phyloP scores from a whole-genome alignment of 2,888 invertebrate species.

The Ectemnius lituratus region DNA sequence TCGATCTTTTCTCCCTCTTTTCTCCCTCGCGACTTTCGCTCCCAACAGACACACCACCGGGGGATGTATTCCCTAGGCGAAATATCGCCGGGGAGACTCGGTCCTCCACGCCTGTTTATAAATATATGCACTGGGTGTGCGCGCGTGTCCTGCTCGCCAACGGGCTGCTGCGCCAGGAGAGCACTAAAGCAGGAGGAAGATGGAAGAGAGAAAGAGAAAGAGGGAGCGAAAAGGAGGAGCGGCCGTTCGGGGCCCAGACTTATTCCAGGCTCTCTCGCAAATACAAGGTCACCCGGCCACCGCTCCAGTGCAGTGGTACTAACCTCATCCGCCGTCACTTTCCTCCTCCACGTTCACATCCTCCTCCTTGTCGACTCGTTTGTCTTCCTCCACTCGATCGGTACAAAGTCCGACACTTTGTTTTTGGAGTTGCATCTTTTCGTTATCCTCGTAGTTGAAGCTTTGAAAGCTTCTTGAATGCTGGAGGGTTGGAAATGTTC shows the following conservation, averaged over 20 bases:
- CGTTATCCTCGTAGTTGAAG: too few relatives aligned
- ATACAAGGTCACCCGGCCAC: slow-evolving; percentile 76
- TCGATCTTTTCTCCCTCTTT: not conserved
- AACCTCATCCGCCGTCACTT: slow-evolving; percentile 59
- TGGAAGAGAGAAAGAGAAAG: too few relatives aligned
- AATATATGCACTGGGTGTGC: not conserved
- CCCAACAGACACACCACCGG: too few relatives aligned
- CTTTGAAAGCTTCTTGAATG: too few relatives aligned
- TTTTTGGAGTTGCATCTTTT: too few relatives aligned
- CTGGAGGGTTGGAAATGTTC: too few relatives aligned
- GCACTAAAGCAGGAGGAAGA: slow-evolving; percentile 22
- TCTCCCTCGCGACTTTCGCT: too few relatives aligned
- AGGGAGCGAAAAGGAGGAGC: slow-evolving; percentile 38
- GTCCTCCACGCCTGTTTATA: not conserved
- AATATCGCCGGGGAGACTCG: not conserved
- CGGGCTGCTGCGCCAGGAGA: not conserved
- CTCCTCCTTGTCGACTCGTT: slow-evolving; percentile 16
- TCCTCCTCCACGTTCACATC: slow-evolving; percentile 19
- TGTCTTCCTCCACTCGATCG: slow-evolving; percentile 4
- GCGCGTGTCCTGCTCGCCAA: not conserved
- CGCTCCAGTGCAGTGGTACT: slow-evolving; percentile 71
- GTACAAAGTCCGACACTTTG: too few relatives aligned
- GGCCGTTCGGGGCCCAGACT: slow-evolving; percentile 53
- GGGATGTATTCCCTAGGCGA: too few relatives aligned
- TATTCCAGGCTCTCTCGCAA: slow-evolving; percentile 57